phyloP scores from a whole-genome alignment of 2,888 invertebrate genomes.

The Caenorhabditis sp. region DNA sequence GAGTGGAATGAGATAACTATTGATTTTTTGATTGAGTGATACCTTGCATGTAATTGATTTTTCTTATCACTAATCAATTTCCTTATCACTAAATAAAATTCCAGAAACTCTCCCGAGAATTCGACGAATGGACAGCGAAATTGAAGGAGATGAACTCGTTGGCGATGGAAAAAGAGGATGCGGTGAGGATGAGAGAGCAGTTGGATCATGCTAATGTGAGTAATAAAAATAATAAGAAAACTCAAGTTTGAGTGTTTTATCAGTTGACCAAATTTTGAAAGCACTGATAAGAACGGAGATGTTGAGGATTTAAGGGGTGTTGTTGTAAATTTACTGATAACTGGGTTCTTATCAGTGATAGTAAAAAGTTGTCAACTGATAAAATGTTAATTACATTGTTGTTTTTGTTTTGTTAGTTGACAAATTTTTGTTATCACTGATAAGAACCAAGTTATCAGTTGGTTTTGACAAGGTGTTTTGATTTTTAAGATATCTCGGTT shows the following conservation, averaged over 20 bases:
- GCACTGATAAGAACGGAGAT: not conserved
- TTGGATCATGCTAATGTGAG: slow-evolving; percentile 70
- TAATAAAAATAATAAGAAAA: not conserved
- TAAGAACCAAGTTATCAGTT: not conserved
- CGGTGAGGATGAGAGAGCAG: slow-evolving; percentile 66
- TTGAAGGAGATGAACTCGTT: slow-evolving; percentile 75
- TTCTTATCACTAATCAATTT: slow-evolving; percentile 1
- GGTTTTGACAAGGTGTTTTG: not conserved
- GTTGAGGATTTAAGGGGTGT: not conserved
- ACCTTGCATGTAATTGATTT: no score
- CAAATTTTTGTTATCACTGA: no score
- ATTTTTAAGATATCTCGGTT: not conserved
- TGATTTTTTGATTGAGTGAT: no score
- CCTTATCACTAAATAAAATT: not conserved
- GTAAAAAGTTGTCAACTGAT: not conserved
- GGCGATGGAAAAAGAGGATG: slow-evolving; percentile 63
- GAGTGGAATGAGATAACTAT: slow-evolving; percentile 6
- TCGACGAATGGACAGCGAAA: slow-evolving; percentile 76
- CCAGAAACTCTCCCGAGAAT: slow-evolving; percentile 70
- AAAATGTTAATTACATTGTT: no score
- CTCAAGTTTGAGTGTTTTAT: not conserved
- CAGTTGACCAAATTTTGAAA: not conserved
- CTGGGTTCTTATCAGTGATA: slow-evolving; percentile 8
- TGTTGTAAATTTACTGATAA: not conserved
- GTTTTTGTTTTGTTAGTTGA: no score